Percentiles rank a stretch among this genome's conserved stretches.
These are phyloP conservation scores for Axea sp. DNA, from an alignment of 2,888 invertebrate species.

Conservation along the genomic window DNA sequence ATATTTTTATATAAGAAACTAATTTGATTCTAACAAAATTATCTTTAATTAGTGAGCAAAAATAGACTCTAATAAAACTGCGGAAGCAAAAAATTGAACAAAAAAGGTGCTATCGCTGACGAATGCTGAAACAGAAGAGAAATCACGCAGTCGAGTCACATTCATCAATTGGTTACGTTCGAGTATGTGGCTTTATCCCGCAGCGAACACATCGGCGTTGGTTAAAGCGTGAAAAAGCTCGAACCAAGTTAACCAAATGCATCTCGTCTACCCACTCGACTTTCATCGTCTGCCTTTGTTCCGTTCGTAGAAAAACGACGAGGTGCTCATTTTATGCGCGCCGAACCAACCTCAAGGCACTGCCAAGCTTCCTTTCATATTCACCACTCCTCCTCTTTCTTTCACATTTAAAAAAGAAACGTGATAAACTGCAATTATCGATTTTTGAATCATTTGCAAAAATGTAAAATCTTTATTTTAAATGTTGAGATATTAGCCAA, in stretches of 20 bases:
- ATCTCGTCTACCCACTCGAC: constrained; percentile 57
- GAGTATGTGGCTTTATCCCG: constrained; percentile 35
- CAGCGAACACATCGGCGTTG: constrained; percentile 7
- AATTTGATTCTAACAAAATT: not conserved
- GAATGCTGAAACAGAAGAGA: constrained; percentile 39
- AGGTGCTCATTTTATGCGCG: constrained; percentile 23
- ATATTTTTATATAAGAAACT: too few species aligned
- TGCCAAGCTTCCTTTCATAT: constrained; percentile 36
- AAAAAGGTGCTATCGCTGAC: constrained; percentile 27
- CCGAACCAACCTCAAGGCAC: constrained; percentile 36
- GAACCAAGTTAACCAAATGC: constrained; percentile 62
- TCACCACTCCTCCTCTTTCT: too few species aligned
- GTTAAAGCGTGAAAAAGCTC: constrained; percentile 56
- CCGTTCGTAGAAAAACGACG: constrained; percentile 32
- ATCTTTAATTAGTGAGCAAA: constrained; percentile 10
- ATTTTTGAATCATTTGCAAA: constrained; percentile 37
- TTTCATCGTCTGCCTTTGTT: constrained; percentile 54
- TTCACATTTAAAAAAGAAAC: constrained; percentile 27
- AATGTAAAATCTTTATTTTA: constrained; percentile 23
- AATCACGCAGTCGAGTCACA: constrained; percentile 43
- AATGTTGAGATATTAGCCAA: too few species aligned
- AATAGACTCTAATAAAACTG: constrained; percentile 2
- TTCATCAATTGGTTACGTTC: constrained; percentile 60
- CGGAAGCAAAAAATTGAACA: not conserved
- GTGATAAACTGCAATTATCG: constrained; percentile 32